Evolutionary conservation across 2,113 vertebrate genomes (phyloP), one percentile per base, ranked within the genome.

Genomic region (Zapornia atra): DNA sequence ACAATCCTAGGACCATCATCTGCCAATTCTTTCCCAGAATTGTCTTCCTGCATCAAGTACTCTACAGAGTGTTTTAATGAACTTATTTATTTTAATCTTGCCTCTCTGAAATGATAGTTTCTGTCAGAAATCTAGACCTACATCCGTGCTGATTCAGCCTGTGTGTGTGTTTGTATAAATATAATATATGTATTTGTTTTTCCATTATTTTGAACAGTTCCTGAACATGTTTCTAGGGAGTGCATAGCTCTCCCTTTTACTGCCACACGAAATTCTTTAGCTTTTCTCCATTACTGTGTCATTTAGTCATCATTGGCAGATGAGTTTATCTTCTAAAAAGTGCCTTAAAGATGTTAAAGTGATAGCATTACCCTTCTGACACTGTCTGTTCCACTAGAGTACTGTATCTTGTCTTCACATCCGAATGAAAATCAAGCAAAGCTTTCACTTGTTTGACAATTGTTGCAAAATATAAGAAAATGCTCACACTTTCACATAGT

Each of bases 301-400:
- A 82, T 88, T 97, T 96, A 93, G 87, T 95, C 89, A 73, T 87
- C 81, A 96, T 31, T 85, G 88, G n/a, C 65, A 44, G 34, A 89
- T 78, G 77, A 90, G 93, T 88, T 94, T 96, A 81, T 89, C 94
- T 96, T 96, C 86, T 95, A 80, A 82, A 36, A 90, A 87, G 64
- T 87, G 77, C 86, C 96, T 97, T 80, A 90, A 96, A 97, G 82
- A 93, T 72, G 72, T 94, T 96, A 84, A 97, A 97, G 90, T 88
- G 96, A 95, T 89, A 97, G 85, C 69, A 73, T 92, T 96, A 68
- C 44, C 75, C 82, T 86, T 97, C 81, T 97, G 91, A 96, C 88
- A 92, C 63, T 80, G 69, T 83, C 95, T 95, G 4, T 86, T 97
- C 65, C 51, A 85, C 69, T 91, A 34, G 56, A 95, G 94, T 86